phyloP scores from a whole-genome alignment of 2,888 invertebrate genomes.

The Seira ritae region DNA sequence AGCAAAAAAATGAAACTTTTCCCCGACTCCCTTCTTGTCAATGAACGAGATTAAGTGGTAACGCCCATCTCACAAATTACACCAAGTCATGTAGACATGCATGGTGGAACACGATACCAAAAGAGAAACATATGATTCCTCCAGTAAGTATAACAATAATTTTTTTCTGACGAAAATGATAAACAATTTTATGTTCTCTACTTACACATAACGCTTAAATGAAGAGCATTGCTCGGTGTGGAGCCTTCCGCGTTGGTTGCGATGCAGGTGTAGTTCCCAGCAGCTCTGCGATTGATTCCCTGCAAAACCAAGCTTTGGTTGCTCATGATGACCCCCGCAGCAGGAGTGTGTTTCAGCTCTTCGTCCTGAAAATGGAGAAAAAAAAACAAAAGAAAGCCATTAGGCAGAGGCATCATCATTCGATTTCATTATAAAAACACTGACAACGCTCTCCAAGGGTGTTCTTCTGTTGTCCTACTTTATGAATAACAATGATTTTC shows the following conservation, averaged over 20 bases:
- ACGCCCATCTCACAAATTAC: constrained; percentile 69
- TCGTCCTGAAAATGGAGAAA: constrained; percentile 81
- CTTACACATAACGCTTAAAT: constrained; percentile 94
- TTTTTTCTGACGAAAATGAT: background rate
- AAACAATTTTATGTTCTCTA: constrained; percentile 74
- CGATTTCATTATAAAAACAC: constrained; percentile 8
- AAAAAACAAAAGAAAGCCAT: constrained; percentile 33
- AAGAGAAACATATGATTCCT: background rate
- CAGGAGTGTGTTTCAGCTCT: constrained; percentile 89
- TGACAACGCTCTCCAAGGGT: constrained; percentile 26
- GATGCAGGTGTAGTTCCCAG: constrained; percentile 91
- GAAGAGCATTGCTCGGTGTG: constrained; percentile 87
- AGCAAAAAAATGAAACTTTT: constrained; percentile 39
- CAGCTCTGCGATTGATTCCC: constrained; percentile 83
- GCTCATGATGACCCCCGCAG: constrained; percentile 88
- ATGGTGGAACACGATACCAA: too few species aligned
- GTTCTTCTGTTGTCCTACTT: constrained; percentile 15
- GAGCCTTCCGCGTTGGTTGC: constrained; percentile 95
- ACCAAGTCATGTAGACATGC: too few species aligned
- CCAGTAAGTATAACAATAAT: too few species aligned
- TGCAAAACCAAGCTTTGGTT: constrained; percentile 91
- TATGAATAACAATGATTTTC: background rate
- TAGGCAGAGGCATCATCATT: constrained; percentile 27
- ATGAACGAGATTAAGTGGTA: constrained; percentile 61
- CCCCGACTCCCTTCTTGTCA: constrained; percentile 48